phyloP scores from a whole-genome alignment of 2,888 invertebrate genomes.

The Carpatolechia fugitivella region DNA sequence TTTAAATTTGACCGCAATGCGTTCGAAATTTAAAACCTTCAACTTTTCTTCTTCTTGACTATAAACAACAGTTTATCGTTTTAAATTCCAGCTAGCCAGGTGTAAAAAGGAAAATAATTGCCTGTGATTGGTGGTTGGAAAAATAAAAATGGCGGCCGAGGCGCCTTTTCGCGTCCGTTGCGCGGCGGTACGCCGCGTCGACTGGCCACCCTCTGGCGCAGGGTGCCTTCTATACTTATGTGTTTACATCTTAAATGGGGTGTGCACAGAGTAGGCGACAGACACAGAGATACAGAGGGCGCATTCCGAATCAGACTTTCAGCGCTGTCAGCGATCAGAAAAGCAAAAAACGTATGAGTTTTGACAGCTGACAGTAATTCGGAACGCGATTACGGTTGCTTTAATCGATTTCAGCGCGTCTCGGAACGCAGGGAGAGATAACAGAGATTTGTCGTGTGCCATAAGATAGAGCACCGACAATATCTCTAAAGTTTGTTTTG shows the following conservation, averaged over 20 bases:
- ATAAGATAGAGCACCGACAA: too few species aligned
- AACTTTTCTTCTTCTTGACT: constrained; percentile 17
- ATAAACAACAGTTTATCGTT: constrained; percentile 21
- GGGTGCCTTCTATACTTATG: constrained; percentile 62
- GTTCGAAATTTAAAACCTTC: constrained; percentile 15
- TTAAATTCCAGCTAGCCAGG: not conserved
- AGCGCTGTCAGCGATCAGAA: too few species aligned
- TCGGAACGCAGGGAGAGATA: too few species aligned
- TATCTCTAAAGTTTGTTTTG: too few species aligned
- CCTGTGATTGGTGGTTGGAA: constrained; percentile 29
- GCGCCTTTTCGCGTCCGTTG: constrained; percentile 44
- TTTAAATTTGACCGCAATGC: constrained; percentile 20
- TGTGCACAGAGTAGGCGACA: constrained; percentile 46
- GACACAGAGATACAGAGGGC: constrained; percentile 9
- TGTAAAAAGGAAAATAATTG: constrained; percentile 16
- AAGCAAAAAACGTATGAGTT: too few species aligned
- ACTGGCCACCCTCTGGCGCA: constrained; percentile 52
- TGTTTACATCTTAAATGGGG: constrained; percentile 76
- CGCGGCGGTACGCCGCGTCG: constrained; percentile 61
- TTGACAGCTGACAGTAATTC: too few species aligned
- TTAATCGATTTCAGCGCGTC: too few species aligned
- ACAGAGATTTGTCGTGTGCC: too few species aligned
- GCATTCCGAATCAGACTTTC: too few species aligned
- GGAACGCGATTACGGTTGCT: too few species aligned
- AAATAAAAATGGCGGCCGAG: constrained; percentile 29